A percentile compares a stretch with the other conserved stretches of the same genome.
Conservation (phyloP, 2,888 invertebrate species). For the Drosophila aldrichi region DNA sequence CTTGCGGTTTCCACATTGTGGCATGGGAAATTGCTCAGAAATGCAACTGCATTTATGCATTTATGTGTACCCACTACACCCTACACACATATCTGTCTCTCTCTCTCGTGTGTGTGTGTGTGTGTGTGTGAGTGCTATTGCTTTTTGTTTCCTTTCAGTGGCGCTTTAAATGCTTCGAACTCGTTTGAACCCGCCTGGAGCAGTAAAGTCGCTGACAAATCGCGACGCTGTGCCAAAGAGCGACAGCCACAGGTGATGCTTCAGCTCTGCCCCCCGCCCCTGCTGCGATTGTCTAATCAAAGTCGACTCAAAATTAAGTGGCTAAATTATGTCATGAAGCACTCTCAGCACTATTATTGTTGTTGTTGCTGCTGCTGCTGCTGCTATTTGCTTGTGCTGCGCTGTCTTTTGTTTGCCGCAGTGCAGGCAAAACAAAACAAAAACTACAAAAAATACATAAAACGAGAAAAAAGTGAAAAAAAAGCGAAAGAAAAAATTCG, state of each 20-base stretch:
- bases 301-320: constrained; percentile 57
- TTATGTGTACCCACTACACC: constrained; percentile 23
- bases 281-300: constrained; percentile 66
- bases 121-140: constrained; percentile 24
- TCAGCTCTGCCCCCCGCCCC: constrained; percentile 26
- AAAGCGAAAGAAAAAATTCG: constrained; percentile 25
- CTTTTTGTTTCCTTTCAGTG: constrained; percentile 48
- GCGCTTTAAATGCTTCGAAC: constrained; percentile 66
- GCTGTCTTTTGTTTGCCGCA: constrained; percentile 60
- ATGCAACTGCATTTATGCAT: constrained; percentile 41
- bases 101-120: constrained; percentile 13
- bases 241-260: constrained; percentile 27
- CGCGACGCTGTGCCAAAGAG: constrained; percentile 28
- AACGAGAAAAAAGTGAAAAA: constrained; percentile 20
- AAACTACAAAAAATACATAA: constrained; percentile 9
- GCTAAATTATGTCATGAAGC: constrained; percentile 72
- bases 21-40: constrained; percentile 56
- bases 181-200: constrained; percentile 61
- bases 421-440: constrained; percentile 47
- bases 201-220: constrained; percentile 38
- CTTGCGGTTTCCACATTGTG: constrained; percentile 59
- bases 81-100: not conserved
- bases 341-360: constrained; percentile 17
- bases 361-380: constrained; percentile 20
- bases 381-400: constrained; percentile 5